Conservation (phyloP, 2,797 vertebrate genomes). For the Sorex maritimensis region DNA sequence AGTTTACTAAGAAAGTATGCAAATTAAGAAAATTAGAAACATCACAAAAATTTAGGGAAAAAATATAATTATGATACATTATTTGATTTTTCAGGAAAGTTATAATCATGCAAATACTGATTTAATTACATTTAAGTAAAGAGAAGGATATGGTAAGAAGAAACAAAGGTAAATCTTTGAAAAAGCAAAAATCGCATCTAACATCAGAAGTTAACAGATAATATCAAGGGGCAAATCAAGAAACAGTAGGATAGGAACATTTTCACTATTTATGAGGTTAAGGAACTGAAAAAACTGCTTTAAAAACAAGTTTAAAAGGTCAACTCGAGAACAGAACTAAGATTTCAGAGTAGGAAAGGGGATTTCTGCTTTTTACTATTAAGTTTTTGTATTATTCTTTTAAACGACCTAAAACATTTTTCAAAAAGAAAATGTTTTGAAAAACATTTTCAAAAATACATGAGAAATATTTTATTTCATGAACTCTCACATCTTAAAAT, state of each 20-base stretch:
- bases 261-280: not conserved
- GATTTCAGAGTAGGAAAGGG: not conserved
- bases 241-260: slow-evolving; percentile 21
- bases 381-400: slow-evolving; percentile 57
- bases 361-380: not conserved
- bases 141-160: slow-evolving; percentile 46
- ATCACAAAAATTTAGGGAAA: slow-evolving; percentile 59
- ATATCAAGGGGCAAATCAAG: slow-evolving; percentile 51
- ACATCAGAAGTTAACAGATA: slow-evolving; percentile 26
- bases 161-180: not conserved
- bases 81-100: slow-evolving; percentile 29
- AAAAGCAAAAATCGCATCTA: slow-evolving; percentile 57
- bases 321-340: slow-evolving; percentile 48
- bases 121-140: slow-evolving; percentile 42
- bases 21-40: slow-evolving; percentile 56
- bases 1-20: slow-evolving; percentile 42
- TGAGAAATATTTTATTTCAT: slow-evolving; percentile 2
- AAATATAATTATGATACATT: not conserved
- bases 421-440: slow-evolving; percentile 4
- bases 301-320: slow-evolving; percentile 2
- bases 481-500: not conserved
- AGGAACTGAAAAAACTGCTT: slow-evolving; percentile 24
- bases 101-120: slow-evolving; percentile 40
- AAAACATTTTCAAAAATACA: not conserved
- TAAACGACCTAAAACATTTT: slow-evolving; percentile 15